phyloP scores from a whole-genome alignment of 2,797 vertebrate species.

The Tenualosa ilisha region DNA sequence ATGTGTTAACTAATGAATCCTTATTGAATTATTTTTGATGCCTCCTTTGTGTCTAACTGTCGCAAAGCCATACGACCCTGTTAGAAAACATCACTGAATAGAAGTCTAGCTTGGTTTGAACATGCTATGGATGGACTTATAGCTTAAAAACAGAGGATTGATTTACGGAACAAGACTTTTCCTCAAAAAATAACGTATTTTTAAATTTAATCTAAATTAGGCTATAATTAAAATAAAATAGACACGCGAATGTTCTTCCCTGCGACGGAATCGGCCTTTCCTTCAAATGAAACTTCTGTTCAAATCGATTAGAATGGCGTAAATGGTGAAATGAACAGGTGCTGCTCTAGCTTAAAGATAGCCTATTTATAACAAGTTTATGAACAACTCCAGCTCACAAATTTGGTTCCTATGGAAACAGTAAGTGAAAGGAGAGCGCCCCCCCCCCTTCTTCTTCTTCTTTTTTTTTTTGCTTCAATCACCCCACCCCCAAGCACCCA shows the following conservation, averaged over 20 bases:
- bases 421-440: constrained; percentile 61
- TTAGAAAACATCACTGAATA: neutral
- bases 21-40: neutral
- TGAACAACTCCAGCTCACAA: constrained; percentile 47
- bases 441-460: constrained; percentile 55
- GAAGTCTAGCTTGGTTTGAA: neutral
- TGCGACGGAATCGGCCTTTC: neutral
- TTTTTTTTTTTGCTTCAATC: constrained; percentile 25
- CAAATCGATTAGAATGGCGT: too few species aligned
- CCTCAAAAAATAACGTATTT: neutral
- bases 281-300: neutral
- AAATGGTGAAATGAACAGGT: neutral
- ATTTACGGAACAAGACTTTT: neutral
- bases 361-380: constrained; percentile 51
- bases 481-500: constrained; percentile 60
- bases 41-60: neutral
- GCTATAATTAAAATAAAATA: neutral
- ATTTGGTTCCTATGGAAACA: constrained; percentile 64
- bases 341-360: neutral
- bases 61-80: neutral
- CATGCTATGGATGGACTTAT: neutral
- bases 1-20: neutral
- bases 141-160: too few species aligned
- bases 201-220: too few species aligned
- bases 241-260: neutral